Evolutionary conservation across 2,888 invertebrate species (phyloP).

Genomic region (Chymomyza procnemis): DNA sequence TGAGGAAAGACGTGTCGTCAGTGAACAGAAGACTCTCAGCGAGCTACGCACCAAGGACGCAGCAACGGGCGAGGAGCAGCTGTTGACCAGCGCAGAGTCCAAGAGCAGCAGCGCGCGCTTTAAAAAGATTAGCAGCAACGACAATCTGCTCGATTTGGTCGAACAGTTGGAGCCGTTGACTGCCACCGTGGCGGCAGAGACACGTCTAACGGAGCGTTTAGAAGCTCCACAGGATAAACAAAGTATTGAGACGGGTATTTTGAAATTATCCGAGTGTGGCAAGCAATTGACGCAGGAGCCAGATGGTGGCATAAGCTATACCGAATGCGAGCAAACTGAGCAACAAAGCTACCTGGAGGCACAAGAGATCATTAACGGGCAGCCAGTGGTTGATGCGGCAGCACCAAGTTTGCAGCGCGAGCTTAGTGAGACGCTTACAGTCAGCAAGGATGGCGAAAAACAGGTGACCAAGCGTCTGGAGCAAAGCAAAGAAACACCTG

Average conservation of each 20-base stretch:
- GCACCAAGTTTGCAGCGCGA: conserved; percentile 55
- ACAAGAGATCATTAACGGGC: conserved; percentile 34
- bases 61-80: conserved; percentile 70
- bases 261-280: conserved; percentile 78
- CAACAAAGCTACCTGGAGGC: conserved; percentile 67
- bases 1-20: conserved; percentile 71
- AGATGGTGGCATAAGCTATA: conserved; percentile 57
- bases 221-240: conserved; percentile 76
- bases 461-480: conserved; percentile 68
- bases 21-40: conserved; percentile 68
- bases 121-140: conserved; percentile 72
- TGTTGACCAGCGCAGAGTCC: conserved; percentile 68
- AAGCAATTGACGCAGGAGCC: conserved; percentile 67
- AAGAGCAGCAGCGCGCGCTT: conserved; percentile 71
- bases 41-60: conserved; percentile 66
- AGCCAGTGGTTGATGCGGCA: conserved; percentile 20
- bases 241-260: conserved; percentile 77
- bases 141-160: conserved; percentile 66
- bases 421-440: conserved; percentile 60
- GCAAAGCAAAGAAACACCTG: conserved; percentile 50
- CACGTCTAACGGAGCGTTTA: conserved; percentile 74
- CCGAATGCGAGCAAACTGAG: conserved; percentile 72
- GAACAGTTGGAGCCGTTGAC: conserved; percentile 73
- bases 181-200: conserved; percentile 76
- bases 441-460: conserved; percentile 67